phyloP scores from a whole-genome alignment of 2,888 invertebrate genomes.

The Bedellia somnulentella region DNA sequence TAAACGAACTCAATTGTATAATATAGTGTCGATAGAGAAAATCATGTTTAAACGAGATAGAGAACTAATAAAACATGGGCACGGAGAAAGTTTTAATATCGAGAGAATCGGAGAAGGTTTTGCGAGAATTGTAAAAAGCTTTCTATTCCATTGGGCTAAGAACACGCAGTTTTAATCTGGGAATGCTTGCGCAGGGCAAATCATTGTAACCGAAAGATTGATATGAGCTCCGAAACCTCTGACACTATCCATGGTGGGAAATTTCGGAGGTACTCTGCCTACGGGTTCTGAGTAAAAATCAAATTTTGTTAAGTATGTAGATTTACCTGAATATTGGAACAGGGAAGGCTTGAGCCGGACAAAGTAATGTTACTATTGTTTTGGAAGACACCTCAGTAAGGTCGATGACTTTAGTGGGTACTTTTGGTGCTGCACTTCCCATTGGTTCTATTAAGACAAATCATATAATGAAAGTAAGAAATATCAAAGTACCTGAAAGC shows the following conservation, averaged over 20 bases:
- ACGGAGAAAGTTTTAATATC: no score
- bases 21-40: no score
- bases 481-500: constrained; percentile 63
- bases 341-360: constrained; percentile 68
- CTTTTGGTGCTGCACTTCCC: constrained; percentile 70
- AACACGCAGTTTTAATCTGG: no score
- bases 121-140: no score
- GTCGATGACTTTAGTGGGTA: constrained; percentile 59
- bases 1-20: constrained; percentile 50
- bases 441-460: constrained; percentile 69
- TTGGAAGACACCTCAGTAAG: constrained; percentile 32
- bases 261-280: constrained; percentile 68
- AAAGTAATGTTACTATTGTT: constrained; percentile 51
- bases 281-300: constrained; percentile 52
- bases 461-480: no score
- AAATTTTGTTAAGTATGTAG: neutral
- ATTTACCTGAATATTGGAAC: constrained; percentile 69
- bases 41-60: no score
- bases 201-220: constrained; percentile 61
- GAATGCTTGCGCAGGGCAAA: constrained; percentile 73
- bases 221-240: constrained; percentile 51
- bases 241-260: constrained; percentile 69
- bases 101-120: no score
- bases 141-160: no score
- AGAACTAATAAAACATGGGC: no score